These are phyloP conservation scores for Crocodylus rhombifer DNA, from an alignment of 2,797 vertebrate genomes.

Conservation along the genomic window DNA sequence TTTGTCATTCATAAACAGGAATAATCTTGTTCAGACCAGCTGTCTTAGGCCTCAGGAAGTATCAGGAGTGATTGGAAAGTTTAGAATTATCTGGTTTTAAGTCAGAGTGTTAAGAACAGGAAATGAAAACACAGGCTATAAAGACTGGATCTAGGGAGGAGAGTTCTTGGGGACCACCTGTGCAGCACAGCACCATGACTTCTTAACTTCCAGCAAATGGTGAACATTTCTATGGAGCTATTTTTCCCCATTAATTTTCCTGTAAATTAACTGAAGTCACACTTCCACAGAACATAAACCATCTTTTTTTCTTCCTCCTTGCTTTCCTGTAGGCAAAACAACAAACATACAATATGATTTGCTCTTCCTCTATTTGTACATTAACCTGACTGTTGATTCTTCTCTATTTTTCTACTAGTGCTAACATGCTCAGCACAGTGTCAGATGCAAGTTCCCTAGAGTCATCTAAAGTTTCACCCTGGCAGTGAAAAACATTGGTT, in stretches of 20 bases:
- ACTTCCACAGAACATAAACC: neutral
- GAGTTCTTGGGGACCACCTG: neutral
- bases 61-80: too few species aligned
- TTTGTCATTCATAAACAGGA: neutral
- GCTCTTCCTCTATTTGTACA: neutral
- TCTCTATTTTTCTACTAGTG: neutral
- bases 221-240: neutral
- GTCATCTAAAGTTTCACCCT: conserved; percentile 24
- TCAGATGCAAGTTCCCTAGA: conserved; percentile 14
- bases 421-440: neutral
- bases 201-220: neutral
- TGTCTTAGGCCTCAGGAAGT: neutral
- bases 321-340: neutral
- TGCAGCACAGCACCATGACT: neutral
- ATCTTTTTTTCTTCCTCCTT: neutral
- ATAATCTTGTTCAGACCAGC: neutral
- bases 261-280: neutral
- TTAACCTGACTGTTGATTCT: neutral
- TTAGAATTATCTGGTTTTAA: conserved; percentile 10
- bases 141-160: neutral
- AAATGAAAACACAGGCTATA: neutral
- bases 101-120: neutral
- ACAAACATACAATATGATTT: neutral
- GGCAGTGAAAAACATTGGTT: neutral
- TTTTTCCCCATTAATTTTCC: neutral